phyloP scores from a whole-genome alignment of 2,888 invertebrate species.

The Corythucha ciliata region DNA sequence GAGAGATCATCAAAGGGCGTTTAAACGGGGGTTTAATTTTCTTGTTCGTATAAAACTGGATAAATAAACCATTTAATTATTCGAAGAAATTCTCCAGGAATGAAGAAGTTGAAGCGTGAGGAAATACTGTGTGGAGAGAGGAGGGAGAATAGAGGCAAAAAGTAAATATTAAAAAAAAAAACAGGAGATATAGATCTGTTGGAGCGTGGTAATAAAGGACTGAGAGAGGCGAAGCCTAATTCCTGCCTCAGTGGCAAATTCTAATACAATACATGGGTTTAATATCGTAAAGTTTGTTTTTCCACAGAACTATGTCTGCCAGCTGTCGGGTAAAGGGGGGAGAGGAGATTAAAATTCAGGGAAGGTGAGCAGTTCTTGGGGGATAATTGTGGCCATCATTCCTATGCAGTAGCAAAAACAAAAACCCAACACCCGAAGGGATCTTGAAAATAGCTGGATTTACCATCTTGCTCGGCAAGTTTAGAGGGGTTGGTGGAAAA shows the following conservation, averaged over 20 bases:
- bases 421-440: too few relatives aligned
- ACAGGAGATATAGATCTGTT: conserved; percentile 23
- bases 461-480: too few relatives aligned
- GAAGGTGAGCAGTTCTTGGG: conserved; percentile 28
- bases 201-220: conserved; percentile 27
- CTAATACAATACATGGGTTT: conserved; percentile 31
- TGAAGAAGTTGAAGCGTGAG: too few relatives aligned
- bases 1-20: too few relatives aligned
- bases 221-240: conserved; percentile 25
- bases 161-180: conserved; percentile 13
- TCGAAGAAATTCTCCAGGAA: too few relatives aligned
- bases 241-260: conserved; percentile 29
- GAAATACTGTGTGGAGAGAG: too few relatives aligned
- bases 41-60: too few relatives aligned
- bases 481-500: too few relatives aligned
- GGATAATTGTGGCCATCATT: conserved; percentile 30
- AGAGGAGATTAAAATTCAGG: conserved; percentile 29
- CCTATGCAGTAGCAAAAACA: too few relatives aligned
- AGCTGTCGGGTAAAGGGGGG: conserved; percentile 10
- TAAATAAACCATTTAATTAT: too few relatives aligned
- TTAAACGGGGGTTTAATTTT: too few relatives aligned
- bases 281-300: conserved; percentile 32
- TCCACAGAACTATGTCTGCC: conserved; percentile 27
- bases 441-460: too few relatives aligned
- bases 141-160: conserved; percentile 14